phyloP scores from a whole-genome alignment of 1,140 invertebrate genomes.

The Hydropsyche tenuis region DNA sequence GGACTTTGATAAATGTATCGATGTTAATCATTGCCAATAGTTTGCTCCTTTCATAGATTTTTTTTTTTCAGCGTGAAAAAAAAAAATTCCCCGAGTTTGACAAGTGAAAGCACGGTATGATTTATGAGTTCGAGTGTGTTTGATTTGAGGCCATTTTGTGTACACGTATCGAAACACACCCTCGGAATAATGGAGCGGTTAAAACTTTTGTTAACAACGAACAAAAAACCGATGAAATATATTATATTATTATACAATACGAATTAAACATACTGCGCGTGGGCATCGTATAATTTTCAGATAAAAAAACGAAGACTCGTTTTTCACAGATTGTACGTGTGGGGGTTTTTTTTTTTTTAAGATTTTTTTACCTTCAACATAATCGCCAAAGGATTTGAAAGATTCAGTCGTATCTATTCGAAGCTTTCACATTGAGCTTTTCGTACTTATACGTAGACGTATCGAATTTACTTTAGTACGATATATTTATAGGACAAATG shows the following conservation, averaged over 20 bases:
- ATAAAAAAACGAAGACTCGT: too few species aligned
- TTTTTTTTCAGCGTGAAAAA: background rate
- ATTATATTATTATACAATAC: too few species aligned
- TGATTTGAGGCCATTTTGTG: constrained; percentile 9
- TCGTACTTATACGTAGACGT: background rate
- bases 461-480: background rate
- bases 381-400: too few species aligned
- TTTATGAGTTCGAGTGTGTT: constrained; percentile 4
- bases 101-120: background rate
- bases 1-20: background rate
- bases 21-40: background rate
- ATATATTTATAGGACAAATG: too few species aligned
- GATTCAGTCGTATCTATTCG: too few species aligned
- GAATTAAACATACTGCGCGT: too few species aligned
- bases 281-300: too few species aligned
- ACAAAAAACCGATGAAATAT: too few species aligned
- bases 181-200: background rate
- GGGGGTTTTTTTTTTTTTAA: too few species aligned
- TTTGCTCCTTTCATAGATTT: background rate
- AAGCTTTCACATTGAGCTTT: background rate
- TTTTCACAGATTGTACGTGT: too few species aligned
- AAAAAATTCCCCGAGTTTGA: background rate
- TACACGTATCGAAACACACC: background rate
- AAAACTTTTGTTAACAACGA: too few species aligned
- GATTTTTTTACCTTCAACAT: too few species aligned